Percentiles rank a stretch among this genome's conserved stretches.
phyloP scores from a whole-genome alignment of 2,888 invertebrate genomes.

The Drosophila stalkeri region DNA sequence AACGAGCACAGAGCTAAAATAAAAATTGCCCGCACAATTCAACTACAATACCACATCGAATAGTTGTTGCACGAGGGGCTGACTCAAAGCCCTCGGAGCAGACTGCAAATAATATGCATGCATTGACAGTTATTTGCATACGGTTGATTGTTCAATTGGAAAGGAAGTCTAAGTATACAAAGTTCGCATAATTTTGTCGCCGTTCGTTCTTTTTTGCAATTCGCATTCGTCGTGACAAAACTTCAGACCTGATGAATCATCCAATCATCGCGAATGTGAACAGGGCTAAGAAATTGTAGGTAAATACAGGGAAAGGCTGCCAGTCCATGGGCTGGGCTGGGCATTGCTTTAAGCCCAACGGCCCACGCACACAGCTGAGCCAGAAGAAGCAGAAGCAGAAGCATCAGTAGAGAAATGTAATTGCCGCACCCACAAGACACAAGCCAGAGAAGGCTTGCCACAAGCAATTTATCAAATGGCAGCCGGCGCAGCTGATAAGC shows the following conservation, averaged over 20 bases:
- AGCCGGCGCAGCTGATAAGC: constrained; percentile 15
- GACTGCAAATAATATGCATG: constrained; percentile 21
- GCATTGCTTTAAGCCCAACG: background rate
- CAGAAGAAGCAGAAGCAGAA: background rate
- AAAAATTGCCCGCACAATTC: constrained; percentile 16
- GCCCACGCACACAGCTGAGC: constrained; percentile 43
- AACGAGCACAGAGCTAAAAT: constrained; percentile 14
- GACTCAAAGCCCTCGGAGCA: constrained; percentile 23
- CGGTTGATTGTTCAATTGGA: background rate
- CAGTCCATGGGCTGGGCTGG: constrained; percentile 9
- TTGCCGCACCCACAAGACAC: constrained; percentile 25
- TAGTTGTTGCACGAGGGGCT: constrained; percentile 9
- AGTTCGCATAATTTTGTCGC: constrained; percentile 12
- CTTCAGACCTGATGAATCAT: constrained; percentile 24
- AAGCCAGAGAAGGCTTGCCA: constrained; percentile 1
- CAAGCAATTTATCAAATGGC: constrained; percentile 19
- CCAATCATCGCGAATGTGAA: background rate
- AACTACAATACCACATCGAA: constrained; percentile 16
- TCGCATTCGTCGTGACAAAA: constrained; percentile 18
- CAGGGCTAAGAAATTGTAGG: constrained; percentile 15
- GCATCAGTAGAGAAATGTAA: background rate
- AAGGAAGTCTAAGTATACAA: background rate
- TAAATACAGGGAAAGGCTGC: constrained; percentile 5
- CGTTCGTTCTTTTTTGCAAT: background rate
- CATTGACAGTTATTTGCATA: constrained; percentile 19